A percentile compares a stretch with the other conserved stretches of the same genome.
phyloP scores from a whole-genome alignment of 2,888 invertebrate species.

The Micoletzkya japonica region DNA sequence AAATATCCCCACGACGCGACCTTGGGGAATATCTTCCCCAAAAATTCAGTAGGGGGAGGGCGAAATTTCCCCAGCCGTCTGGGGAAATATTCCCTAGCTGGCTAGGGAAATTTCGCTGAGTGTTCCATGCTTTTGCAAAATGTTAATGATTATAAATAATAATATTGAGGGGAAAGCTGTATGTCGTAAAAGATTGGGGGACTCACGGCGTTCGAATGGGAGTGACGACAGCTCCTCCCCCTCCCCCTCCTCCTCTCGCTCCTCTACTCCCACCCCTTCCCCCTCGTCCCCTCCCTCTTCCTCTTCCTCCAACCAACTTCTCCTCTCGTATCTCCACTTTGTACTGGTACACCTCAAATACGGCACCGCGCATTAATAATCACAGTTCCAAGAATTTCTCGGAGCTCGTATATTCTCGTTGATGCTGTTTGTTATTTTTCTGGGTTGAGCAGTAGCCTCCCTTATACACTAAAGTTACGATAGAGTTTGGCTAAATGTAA shows the following conservation, averaged over 20 bases:
- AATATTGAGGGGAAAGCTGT: no score
- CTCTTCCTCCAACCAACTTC: neutral
- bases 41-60: no score
- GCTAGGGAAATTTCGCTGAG: no score
- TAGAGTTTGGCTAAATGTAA: no score
- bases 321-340: neutral
- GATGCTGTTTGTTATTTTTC: neutral
- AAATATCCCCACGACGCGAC: no score
- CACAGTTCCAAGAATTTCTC: neutral
- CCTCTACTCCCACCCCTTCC: neutral
- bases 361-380: no score
- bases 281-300: neutral
- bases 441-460: neutral
- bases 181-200: neutral
- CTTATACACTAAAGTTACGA: neutral
- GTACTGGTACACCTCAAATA: constrained; percentile 9
- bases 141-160: no score
- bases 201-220: constrained; percentile 16
- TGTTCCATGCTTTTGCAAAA: no score
- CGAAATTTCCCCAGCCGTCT: no score
- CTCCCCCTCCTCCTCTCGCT: neutral
- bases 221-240: neutral
- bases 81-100: no score
- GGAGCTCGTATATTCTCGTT: neutral
- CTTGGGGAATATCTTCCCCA: no score